A percentile compares a stretch with the other conserved stretches of the same genome.
phyloP scores from a whole-genome alignment of 2,888 invertebrate genomes.

The Palloptera scutellata region DNA sequence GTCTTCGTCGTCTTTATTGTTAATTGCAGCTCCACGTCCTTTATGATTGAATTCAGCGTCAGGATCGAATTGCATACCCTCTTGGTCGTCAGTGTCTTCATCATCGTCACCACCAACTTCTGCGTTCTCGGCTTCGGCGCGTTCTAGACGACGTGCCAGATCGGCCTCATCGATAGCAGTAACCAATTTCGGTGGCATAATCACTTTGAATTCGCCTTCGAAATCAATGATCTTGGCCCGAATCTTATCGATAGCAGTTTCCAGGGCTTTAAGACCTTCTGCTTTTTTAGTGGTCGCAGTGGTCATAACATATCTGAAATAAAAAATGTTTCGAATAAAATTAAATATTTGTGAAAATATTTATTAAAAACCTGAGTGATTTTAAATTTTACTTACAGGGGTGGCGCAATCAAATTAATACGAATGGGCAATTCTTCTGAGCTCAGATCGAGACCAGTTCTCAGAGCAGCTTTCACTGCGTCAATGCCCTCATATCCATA shows the following conservation, averaged over 20 bases:
- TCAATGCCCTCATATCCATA: conserved; percentile 99
- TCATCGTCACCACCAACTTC: conserved; percentile 93
- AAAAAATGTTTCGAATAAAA: background rate
- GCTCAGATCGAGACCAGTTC: conserved; percentile 87
- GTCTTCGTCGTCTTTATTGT: conserved; percentile 46
- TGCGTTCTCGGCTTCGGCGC: conserved; percentile 91
- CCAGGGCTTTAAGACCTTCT: conserved; percentile 89
- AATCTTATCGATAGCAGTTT: conserved; percentile 89
- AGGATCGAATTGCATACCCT: conserved; percentile 64
- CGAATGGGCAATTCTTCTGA: conserved; percentile 95
- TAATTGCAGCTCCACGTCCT: conserved; percentile 48
- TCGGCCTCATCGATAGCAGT: conserved; percentile 98
- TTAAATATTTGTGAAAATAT: background rate
- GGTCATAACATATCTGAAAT: conserved; percentile 79
- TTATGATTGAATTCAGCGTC: conserved; percentile 58
- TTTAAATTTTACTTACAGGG: conserved; percentile 78
- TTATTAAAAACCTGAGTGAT: background rate
- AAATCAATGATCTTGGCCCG: conserved; percentile 79
- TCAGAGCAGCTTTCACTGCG: conserved; percentile 93
- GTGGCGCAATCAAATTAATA: conserved; percentile 98
- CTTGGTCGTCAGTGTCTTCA: conserved; percentile 75
- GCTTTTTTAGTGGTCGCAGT: conserved; percentile 96
- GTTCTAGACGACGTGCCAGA: conserved; percentile 90
- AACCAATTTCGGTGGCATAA: conserved; percentile 98
- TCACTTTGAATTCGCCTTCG: conserved; percentile 93